A percentile compares a stretch with the other conserved stretches of the same genome.
phyloP scores from a whole-genome alignment of 35 echinoderm and acorn worm genomes.

The Lytechinus variegatus region DNA sequence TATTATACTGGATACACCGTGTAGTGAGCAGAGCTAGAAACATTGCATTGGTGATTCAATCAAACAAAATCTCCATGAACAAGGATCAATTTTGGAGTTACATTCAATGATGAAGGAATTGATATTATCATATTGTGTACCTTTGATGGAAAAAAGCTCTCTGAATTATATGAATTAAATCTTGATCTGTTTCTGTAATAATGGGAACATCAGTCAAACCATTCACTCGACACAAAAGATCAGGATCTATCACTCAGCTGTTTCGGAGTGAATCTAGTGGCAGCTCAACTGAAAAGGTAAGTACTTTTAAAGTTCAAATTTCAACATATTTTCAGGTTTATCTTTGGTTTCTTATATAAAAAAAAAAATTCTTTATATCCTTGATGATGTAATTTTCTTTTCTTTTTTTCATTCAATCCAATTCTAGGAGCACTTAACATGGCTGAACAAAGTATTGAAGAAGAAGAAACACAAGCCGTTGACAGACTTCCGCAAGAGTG shows the following conservation, averaged over 20 bases:
- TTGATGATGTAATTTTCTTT: neutral
- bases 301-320: neutral
- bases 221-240: neutral
- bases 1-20: neutral
- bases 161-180: neutral
- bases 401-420: neutral
- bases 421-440: conserved; percentile 82
- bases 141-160: neutral
- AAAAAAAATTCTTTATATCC: neutral
- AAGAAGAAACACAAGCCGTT: conserved; percentile 74
- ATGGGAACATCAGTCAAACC: conserved; percentile 38
- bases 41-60: neutral
- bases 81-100: neutral
- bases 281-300: conserved; percentile 2
- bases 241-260: conserved; percentile 13
- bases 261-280: neutral
- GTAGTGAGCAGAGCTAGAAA: neutral
- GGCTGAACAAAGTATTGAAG: conserved; percentile 88
- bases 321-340: neutral
- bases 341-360: neutral
- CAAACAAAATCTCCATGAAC: neutral
- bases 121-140: neutral
- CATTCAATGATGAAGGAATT: neutral
- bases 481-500: conserved; percentile 82
- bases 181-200: neutral